Conservation (phyloP, 2,113 vertebrate species). For the Electrona antarctica region DNA sequence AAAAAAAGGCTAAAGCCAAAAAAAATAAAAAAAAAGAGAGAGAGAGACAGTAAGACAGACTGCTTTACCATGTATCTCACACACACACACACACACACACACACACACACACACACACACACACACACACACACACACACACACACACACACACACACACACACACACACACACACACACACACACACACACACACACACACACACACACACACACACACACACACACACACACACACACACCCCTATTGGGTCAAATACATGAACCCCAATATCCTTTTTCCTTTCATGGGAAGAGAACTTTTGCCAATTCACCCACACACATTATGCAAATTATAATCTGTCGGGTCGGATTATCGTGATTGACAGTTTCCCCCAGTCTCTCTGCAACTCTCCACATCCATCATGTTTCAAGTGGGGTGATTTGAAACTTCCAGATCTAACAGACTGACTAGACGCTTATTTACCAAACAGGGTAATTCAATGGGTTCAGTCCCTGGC, state of each 20-base stretch:
- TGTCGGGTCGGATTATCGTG: slow-evolving; percentile 44
- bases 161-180: too few relatives aligned
- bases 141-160: too few relatives aligned
- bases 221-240: not conserved
- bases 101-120: not conserved
- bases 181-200: not conserved
- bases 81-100: not conserved
- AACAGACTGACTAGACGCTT: slow-evolving; percentile 16
- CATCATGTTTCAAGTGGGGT: slow-evolving; percentile 16
- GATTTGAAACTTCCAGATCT: slow-evolving; percentile 22
- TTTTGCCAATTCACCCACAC: slow-evolving; percentile 26
- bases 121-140: not conserved
- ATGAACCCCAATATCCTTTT: slow-evolving; percentile 7
- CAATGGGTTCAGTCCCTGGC: slow-evolving; percentile 1
- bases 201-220: not conserved
- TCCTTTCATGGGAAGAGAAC: slow-evolving; percentile 39
- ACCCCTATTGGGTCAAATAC: not conserved
- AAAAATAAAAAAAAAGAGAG: slow-evolving; percentile 6
- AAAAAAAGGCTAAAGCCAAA: too few relatives aligned
- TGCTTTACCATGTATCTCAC: not conserved
- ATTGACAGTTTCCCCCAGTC: slow-evolving; percentile 21
- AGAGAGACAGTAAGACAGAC: not conserved
- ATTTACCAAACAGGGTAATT: slow-evolving; percentile 19
- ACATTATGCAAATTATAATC: slow-evolving; percentile 49
- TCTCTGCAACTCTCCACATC: slow-evolving; percentile 34